phyloP scores from a whole-genome alignment of 2,888 invertebrate genomes.

The Heteropelma amictum region DNA sequence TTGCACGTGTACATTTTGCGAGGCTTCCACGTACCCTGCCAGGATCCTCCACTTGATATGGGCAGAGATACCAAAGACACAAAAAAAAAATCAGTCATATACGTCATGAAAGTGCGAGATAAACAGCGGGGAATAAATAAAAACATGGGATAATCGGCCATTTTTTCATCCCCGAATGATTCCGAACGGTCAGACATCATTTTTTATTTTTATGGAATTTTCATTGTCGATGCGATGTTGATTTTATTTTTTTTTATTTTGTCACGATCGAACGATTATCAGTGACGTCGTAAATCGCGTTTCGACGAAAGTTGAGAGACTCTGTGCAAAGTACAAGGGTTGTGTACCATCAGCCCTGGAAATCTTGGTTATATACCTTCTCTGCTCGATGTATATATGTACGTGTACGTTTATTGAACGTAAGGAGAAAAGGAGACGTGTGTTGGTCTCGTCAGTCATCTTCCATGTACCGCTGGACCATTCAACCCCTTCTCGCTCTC shows the following conservation, averaged over 20 bases:
- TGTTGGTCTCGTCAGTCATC: slow-evolving; percentile 69
- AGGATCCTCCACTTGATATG: slow-evolving; percentile 2
- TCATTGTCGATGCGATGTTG: too few relatives aligned
- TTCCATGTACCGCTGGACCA: slow-evolving; percentile 61
- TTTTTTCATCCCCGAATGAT: too few relatives aligned
- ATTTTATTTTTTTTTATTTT: too few relatives aligned
- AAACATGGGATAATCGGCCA: too few relatives aligned
- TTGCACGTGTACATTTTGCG: slow-evolving; percentile 31
- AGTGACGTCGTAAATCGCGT: too few relatives aligned
- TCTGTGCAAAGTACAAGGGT: slow-evolving; percentile 47
- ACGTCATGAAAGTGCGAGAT: too few relatives aligned
- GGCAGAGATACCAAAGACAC: not conserved
- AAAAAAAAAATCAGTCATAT: too few relatives aligned
- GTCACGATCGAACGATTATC: too few relatives aligned
- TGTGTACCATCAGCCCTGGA: slow-evolving; percentile 34
- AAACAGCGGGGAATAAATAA: too few relatives aligned
- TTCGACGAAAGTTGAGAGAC: slow-evolving; percentile 55
- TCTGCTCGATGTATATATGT: slow-evolving; percentile 5
- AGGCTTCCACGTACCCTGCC: slow-evolving; percentile 18
- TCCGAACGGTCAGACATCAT: too few relatives aligned
- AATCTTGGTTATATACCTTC: slow-evolving; percentile 42
- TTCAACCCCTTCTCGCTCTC: slow-evolving; percentile 66
- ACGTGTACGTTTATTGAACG: slow-evolving; percentile 21
- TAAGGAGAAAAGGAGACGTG: slow-evolving; percentile 59
- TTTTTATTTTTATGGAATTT: too few relatives aligned